A percentile compares a stretch with the other conserved stretches of the same genome.
These are phyloP conservation scores for Drosophila pruinosa DNA, from an alignment of 1,140 invertebrate species.

Conservation along the genomic window DNA sequence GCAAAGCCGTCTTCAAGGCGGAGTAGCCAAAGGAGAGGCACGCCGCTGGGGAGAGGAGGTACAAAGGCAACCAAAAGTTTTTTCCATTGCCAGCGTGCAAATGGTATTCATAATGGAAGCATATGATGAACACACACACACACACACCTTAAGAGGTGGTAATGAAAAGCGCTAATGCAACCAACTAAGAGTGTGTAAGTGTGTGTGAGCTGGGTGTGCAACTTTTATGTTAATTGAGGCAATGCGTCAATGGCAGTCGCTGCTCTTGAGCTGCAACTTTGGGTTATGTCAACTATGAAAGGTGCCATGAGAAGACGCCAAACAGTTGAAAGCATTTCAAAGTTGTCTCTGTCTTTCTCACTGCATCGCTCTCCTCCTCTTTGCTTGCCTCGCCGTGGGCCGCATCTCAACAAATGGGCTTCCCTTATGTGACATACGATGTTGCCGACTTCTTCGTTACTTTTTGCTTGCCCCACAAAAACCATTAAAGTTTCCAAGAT, in stretches of 20 bases:
- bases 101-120: conserved; percentile 72
- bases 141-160: conserved; percentile 63
- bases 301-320: conserved; percentile 53
- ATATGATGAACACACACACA: no score
- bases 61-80: conserved; percentile 53
- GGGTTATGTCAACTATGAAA: conserved; percentile 71
- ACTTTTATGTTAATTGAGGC: conserved; percentile 78
- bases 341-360: background rate
- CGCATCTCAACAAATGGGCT: conserved; percentile 19
- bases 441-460: background rate
- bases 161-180: conserved; percentile 76
- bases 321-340: conserved; percentile 15
- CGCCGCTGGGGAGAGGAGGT: background rate
- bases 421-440: conserved; percentile 16
- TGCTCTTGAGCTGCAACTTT: conserved; percentile 41
- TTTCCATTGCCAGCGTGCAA: conserved; percentile 52
- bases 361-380: background rate
- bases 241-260: conserved; percentile 68
- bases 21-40: background rate
- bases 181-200: conserved; percentile 9
- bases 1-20: conserved; percentile 15
- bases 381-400: background rate
- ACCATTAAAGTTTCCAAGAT: conserved; percentile 28
- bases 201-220: conserved; percentile 17
- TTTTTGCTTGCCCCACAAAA: conserved; percentile 4